Base-by-base conservation (phyloP, 2,113 vertebrate species). In the Lepus europaeus region DNA sequence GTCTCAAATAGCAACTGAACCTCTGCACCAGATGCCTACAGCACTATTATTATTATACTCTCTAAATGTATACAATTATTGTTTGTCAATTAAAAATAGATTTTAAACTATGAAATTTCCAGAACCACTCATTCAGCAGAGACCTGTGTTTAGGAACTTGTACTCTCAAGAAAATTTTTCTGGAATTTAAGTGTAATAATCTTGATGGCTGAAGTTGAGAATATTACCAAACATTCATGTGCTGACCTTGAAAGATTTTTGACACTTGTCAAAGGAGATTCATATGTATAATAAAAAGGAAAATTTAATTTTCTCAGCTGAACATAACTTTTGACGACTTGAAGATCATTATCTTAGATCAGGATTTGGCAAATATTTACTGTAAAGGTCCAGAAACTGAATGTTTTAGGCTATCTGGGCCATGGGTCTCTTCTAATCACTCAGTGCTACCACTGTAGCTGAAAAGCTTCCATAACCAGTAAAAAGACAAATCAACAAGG, bases 111-210 rank as follows among this genome's bases (percentile, higher is more conserved):
- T 72, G 20, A 92, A 20, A 84, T 72, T 76, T 87, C 27, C 6
- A 87, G 49, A 80, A 51, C 1, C 31, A 61, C 80, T n/a, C n/a
- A 87, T 70, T 87, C 45, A 87, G 91, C 14, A 66, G 17, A 79
- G 14, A 19, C 3, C 9, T 56, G 9, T 87, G 31, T 77, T 84
- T 70, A 87, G 51, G 80, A 91, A 87, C 8, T 87, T 78, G 19
- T 39, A 77, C 9, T 85, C 29, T 80, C 7, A 59, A 89, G 63
- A 76, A 95, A 93, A 81, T 63, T 51, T 81, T 79, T 89, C 27
- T 76, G 78, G 2, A 56, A 27, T 29, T 73, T 73, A 86, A 51
- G 10, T 39, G 25, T 83, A 86, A 79, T 92, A n/a, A 64, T 63
- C 17, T 90, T 64, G 23, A 61, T n/a, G 36, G 45, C 16, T 68